Conservation (phyloP, 2,113 vertebrate species). For the Dasypus novemcinctus region DNA sequence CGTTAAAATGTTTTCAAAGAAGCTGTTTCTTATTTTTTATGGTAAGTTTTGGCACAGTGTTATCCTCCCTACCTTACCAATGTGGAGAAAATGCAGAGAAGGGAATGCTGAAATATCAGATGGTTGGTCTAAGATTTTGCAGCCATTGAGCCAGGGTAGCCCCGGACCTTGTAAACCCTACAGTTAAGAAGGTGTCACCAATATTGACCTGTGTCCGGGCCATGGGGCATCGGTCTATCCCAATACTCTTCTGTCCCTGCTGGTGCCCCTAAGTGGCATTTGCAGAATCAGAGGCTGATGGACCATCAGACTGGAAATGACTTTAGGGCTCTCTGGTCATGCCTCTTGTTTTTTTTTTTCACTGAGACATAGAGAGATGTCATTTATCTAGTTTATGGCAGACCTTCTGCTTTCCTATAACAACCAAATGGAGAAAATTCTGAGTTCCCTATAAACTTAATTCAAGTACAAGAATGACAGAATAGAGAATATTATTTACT, state of each 20-base stretch:
- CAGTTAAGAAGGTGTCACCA: neutral
- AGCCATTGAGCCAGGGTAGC: neutral
- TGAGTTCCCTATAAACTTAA: neutral
- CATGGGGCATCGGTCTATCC: neutral
- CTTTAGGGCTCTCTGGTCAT: accelerated
- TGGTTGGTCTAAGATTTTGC: neutral
- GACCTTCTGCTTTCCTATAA: neutral
- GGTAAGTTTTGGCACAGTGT: neutral
- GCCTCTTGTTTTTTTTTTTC: neutral
- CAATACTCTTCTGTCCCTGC: neutral
- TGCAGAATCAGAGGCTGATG: neutral
- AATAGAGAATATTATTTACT: slow-evolving; percentile 21
- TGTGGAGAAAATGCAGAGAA: slow-evolving; percentile 53
- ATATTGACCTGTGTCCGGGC: accelerated
- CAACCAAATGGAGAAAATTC: slow-evolving; percentile 33
- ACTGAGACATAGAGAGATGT: neutral
- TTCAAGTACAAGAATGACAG: neutral
- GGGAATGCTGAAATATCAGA: neutral
- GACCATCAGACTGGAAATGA: accelerated
- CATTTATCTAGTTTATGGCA: neutral
- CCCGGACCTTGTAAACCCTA: neutral
- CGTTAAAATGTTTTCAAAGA: neutral
- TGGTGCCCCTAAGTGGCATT: neutral
- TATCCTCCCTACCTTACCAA: neutral
- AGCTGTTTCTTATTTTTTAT: slow-evolving; percentile 22